phyloP scores from a whole-genome alignment of 2,888 invertebrate species.

The Cephus spinipes region DNA sequence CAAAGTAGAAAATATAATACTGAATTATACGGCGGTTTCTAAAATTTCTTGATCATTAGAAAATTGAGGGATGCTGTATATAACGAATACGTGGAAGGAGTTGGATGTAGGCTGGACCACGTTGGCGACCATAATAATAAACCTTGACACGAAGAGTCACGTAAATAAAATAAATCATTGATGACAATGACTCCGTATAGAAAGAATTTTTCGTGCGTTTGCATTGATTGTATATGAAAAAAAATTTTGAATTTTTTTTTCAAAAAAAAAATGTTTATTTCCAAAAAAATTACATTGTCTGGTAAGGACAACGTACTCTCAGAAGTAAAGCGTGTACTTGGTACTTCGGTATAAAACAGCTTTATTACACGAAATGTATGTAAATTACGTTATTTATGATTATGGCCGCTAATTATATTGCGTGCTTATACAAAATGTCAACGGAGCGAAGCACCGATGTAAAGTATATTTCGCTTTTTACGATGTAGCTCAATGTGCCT shows the following conservation, averaged over 20 bases:
- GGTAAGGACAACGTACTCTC: not conserved
- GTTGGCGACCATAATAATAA: not conserved
- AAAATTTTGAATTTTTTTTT: too few species aligned
- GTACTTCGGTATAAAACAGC: constrained; percentile 34
- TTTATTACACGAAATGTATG: constrained; percentile 58
- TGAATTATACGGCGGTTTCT: not conserved
- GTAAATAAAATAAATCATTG: not conserved
- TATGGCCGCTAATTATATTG: constrained; percentile 58
- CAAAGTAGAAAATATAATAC: not conserved
- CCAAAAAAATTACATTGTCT: not conserved
- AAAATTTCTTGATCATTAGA: not conserved
- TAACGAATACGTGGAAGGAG: not conserved
- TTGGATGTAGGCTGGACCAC: not conserved
- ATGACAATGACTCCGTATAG: not conserved
- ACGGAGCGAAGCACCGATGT: constrained; percentile 44
- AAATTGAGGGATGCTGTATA: not conserved
- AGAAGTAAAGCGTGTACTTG: constrained; percentile 45
- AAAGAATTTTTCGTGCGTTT: not conserved
- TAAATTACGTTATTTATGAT: constrained; percentile 60
- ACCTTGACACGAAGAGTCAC: not conserved
- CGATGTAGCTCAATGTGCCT: constrained; percentile 44
- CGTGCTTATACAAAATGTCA: constrained; percentile 59
- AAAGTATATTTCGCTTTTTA: constrained; percentile 56
- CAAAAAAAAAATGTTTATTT: too few species aligned
- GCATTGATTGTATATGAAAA: not conserved